Evolutionary conservation across 2,888 invertebrate species (phyloP), one percentile per base, ranked within the genome.

Genomic region (Trichacis sp.): DNA sequence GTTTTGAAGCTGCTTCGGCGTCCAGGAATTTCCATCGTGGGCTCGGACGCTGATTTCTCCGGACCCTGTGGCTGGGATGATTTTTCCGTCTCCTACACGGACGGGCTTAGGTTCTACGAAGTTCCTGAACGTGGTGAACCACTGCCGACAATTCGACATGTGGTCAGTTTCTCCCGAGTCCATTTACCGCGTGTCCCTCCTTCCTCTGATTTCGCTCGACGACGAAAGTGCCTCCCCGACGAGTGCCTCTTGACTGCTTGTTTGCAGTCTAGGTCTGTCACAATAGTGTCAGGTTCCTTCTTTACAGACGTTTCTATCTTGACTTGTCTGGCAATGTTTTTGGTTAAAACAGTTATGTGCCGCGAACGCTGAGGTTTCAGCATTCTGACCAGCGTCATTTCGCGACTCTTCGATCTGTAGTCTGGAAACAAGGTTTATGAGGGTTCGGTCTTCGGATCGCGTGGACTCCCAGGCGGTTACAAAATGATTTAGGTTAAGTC

Each of bases 381-480:
- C n/a, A n/a, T n/a, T n/a, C n/a, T n/a, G n/a, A n/a, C n/a, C n/a
- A n/a, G n/a, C n/a, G n/a, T n/a, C n/a, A n/a, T n/a, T n/a, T n/a
- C 24, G 24, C 8, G 8, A 24, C 8, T 68, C 68, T 40, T 68
- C 64, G 2, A 56, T 42, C 1, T 42, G 30, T 1, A 71, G 47
- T 19, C 65, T 49, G 1, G 54, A 47, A 2, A 45, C 62, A 1
- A 68, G 50, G 9, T 70, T 66, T 0, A 36, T 11, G 2, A 68
- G 40, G 0, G 59, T 69, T 9, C 30, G 29, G 6, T 64, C 15
- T 0, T 42, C 42, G 8, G 14, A 4, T 1, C 18, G 54, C 1
- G 69, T 62, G 0, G 69, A 70, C 6, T 70, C 66, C 70, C 69
- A 73, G 1, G 73, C 69, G 12, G 58, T 64, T 0, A 57, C 17